Evolutionary conservation across 2,888 invertebrate genomes (phyloP).

Genomic region (Calameuta filiformis): DNA sequence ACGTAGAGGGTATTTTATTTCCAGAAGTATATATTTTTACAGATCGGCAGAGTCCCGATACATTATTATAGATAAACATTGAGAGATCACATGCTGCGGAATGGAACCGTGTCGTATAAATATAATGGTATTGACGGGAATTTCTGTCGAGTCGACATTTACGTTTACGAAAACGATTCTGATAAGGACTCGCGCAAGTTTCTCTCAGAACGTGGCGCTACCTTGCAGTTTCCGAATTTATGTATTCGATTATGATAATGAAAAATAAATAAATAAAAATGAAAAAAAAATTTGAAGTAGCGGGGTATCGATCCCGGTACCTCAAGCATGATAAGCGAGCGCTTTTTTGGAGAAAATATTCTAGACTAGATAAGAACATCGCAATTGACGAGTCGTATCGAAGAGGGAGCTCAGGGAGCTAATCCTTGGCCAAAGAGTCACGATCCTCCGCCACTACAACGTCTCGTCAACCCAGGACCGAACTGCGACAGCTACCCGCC

Average conservation of each 20-base stretch:
- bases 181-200: not conserved
- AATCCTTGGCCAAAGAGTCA: no score
- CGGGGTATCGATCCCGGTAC: constrained; percentile 62
- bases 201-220: not conserved
- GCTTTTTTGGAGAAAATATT: constrained; percentile 22
- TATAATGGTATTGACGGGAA: not conserved
- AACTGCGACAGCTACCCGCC: no score
- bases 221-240: not conserved
- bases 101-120: not conserved
- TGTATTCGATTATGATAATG: not conserved
- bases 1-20: not conserved
- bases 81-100: not conserved
- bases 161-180: not conserved
- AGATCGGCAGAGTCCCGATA: not conserved
- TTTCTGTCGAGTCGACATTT: not conserved
- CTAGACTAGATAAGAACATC: no score
- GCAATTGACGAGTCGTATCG: no score
- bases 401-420: no score
- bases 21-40: not conserved
- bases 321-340: constrained; percentile 64
- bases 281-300: constrained; percentile 46
- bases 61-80: not conserved
- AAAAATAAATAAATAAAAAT: not conserved
- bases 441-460: no score
- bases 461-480: no score